phyloP scores from a whole-genome alignment of 2,113 vertebrate species.

The Catharus fuscescens region DNA sequence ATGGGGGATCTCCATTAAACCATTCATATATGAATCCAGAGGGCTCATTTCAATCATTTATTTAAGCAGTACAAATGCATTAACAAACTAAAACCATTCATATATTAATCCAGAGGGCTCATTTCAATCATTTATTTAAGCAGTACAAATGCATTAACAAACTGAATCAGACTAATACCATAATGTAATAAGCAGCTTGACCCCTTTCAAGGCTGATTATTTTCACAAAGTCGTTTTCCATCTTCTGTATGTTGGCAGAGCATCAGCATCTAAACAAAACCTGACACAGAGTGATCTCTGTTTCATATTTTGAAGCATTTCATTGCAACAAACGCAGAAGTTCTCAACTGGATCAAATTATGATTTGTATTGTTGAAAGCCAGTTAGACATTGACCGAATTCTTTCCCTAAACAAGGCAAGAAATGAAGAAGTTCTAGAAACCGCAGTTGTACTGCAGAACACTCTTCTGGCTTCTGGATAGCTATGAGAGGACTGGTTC shows the following conservation, averaged over 20 bases:
- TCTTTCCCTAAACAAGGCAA: not conserved
- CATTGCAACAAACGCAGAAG: not conserved
- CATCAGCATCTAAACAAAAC: constrained; percentile 35
- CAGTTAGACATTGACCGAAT: not conserved
- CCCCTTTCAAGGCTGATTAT: constrained; percentile 29
- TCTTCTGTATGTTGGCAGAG: constrained; percentile 34
- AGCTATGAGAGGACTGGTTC: not conserved
- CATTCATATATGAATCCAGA: not conserved
- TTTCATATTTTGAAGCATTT: constrained; percentile 32
- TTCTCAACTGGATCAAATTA: constrained; percentile 26
- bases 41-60: constrained; percentile 1
- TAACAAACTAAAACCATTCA: constrained; percentile 19
- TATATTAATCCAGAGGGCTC: not conserved
- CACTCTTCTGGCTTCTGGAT: not conserved
- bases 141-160: constrained; percentile 9
- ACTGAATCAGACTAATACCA: constrained; percentile 24
- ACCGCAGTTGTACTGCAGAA: not conserved
- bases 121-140: constrained; percentile 31
- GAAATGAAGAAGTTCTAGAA: not conserved
- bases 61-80: not conserved
- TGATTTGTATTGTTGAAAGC: not conserved
- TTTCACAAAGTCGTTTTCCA: constrained; percentile 35
- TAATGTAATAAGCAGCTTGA: constrained; percentile 39
- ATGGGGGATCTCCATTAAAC: not conserved
- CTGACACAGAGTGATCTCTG: not conserved